Conservation (phyloP, 2,888 invertebrate genomes). For the Agriopis leucophaearia region DNA sequence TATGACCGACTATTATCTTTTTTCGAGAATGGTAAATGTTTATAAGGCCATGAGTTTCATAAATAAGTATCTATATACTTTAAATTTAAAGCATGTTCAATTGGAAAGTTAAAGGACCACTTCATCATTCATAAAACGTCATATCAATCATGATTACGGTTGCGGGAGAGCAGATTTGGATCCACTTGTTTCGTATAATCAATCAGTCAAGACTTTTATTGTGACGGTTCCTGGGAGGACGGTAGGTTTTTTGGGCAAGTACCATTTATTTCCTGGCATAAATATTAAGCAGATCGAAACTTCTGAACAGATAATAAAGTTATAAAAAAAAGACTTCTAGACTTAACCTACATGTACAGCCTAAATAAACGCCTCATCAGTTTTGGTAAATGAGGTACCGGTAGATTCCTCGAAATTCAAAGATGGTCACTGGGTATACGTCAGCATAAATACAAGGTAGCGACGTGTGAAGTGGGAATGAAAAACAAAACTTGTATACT, state of each 20-base stretch:
- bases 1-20: too few relatives aligned
- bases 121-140: conserved; percentile 33
- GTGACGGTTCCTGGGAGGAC: conserved; percentile 19
- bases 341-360: too few relatives aligned
- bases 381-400: too few relatives aligned
- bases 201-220: conserved; percentile 37
- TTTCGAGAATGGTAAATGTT: too few relatives aligned
- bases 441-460: too few relatives aligned
- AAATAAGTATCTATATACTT: not conserved
- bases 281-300: not conserved
- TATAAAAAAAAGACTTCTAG: too few relatives aligned
- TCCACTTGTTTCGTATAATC: conserved; percentile 36
- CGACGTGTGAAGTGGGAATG: too few relatives aligned
- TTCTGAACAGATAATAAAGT: not conserved
- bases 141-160: conserved; percentile 38
- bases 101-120: conserved; percentile 24
- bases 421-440: too few relatives aligned
- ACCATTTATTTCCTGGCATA: not conserved
- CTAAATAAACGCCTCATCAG: too few relatives aligned
- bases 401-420: too few relatives aligned
- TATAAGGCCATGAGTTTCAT: too few relatives aligned
- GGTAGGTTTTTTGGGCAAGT: not conserved
- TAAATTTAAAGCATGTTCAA: conserved; percentile 14
- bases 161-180: conserved; percentile 24
- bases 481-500: too few relatives aligned